Conservation (phyloP, 2,888 invertebrate genomes). For the Ectemnius lituratus region DNA sequence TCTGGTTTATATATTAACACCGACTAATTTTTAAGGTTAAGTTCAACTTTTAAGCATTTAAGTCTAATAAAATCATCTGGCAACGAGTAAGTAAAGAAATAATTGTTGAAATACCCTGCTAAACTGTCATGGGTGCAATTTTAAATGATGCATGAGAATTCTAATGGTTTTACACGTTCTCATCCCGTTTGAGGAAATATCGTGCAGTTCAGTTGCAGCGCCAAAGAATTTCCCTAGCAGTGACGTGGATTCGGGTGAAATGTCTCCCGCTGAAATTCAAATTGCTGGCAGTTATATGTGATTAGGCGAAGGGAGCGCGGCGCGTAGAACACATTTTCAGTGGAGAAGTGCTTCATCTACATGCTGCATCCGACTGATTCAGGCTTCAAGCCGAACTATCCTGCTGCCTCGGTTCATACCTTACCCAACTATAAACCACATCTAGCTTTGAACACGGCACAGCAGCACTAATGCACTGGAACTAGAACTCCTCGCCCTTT, state of each 20-base stretch:
- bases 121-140: too few species aligned
- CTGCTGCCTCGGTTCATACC: not conserved
- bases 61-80: too few species aligned
- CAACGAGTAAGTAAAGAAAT: too few species aligned
- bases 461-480: too few species aligned
- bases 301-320: not conserved
- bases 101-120: too few species aligned
- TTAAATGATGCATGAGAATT: too few species aligned
- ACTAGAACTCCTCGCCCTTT: not conserved
- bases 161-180: too few species aligned
- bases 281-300: slow-evolving; percentile 1
- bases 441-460: not conserved
- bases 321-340: not conserved
- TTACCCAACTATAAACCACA: not conserved
- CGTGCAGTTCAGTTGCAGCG: not conserved
- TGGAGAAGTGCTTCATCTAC: not conserved
- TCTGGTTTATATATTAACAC: too few species aligned
- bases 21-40: too few species aligned
- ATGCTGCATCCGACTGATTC: slow-evolving; percentile 1
- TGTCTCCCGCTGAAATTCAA: not conserved
- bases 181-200: not conserved
- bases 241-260: not conserved
- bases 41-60: too few species aligned
- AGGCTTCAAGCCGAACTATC: not conserved
- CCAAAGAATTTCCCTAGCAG: not conserved